phyloP scores from a whole-genome alignment of 2,797 vertebrate genomes.

The Peromyscus melanophrys region DNA sequence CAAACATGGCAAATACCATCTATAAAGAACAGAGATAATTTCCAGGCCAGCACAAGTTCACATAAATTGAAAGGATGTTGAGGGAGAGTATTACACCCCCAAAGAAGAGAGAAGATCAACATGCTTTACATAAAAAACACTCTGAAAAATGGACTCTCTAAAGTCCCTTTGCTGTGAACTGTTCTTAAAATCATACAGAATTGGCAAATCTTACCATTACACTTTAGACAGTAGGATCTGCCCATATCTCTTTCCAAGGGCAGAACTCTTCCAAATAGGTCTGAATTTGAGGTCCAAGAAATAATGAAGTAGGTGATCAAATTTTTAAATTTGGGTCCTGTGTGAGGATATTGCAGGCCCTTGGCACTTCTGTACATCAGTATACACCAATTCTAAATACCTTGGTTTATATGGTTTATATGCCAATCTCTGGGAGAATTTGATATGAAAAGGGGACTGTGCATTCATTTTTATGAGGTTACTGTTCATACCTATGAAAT shows the following conservation, averaged over 20 bases:
- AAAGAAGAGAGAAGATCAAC: background rate
- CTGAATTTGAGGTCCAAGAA: background rate
- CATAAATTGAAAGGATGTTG: background rate
- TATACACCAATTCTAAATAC: background rate
- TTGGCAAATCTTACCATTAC: background rate
- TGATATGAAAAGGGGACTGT: background rate
- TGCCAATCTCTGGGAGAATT: background rate
- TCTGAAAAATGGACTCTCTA: background rate
- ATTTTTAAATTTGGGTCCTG: background rate
- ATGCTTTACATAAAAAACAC: background rate
- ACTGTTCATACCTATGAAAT: background rate
- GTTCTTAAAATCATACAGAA: background rate
- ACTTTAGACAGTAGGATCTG: background rate
- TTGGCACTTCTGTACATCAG: background rate
- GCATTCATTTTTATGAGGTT: constrained; percentile 11
- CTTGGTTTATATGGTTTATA: background rate
- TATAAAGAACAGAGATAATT: background rate
- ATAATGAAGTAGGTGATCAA: background rate
- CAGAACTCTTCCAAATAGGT: background rate
- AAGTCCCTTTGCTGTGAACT: background rate
- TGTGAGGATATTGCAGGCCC: background rate
- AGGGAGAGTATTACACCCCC: background rate
- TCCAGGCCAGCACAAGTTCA: background rate
- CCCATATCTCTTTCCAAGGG: background rate
- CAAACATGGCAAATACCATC: constrained; percentile 45